Base-by-base conservation (phyloP, 2,888 invertebrate genomes). In the Lapara coniferarum region DNA sequence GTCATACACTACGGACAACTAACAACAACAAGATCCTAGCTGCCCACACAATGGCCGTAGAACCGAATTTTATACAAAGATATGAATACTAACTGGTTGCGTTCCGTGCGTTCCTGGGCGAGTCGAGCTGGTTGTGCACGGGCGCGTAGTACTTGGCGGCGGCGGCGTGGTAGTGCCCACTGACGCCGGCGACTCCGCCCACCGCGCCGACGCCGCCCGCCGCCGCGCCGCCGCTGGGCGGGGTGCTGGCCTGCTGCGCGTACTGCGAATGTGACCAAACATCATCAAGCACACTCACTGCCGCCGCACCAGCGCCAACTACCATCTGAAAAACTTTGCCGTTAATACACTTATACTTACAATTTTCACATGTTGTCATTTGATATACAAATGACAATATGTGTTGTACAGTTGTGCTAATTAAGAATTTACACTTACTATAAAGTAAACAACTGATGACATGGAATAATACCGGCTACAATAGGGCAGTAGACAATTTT, bases 231-330 rank as follows among this genome's bases (percentile, higher is more conserved):
- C 68, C 72, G 67, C 73, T 79, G 10, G 95, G 96, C 49, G 96
- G 96, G 5, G 96, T 96, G 51, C 95, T 94, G 0, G 95, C 94
- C 69, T 95, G 95, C 71, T 96, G 94, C 70, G 95, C 85, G 81
- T 92, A 92, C 92, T 92, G 88, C 10, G 72, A 71, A n/a, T 69
- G 69, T 75, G 68, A 74, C 16, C 46, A 69, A 55, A 53, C 57
- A 56, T 56, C 51, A 37, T 51, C 25, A 59, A 52, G 37, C 55
- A 51, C 53, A 52, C 69, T 59, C 67, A 67, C 58, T 44, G 67
- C 58, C 12, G 56, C 19, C 19, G 56, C 67, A 71, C 68, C 73
- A 72, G 70, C 71, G 73, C 75, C 71, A 46, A 63, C 63, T 63
- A 63, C 71, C 71, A 74, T 72, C 72, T 72, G 69, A 71, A 73